Conservation (phyloP, 2,888 invertebrate species). For the Drosophila fungiperda region DNA sequence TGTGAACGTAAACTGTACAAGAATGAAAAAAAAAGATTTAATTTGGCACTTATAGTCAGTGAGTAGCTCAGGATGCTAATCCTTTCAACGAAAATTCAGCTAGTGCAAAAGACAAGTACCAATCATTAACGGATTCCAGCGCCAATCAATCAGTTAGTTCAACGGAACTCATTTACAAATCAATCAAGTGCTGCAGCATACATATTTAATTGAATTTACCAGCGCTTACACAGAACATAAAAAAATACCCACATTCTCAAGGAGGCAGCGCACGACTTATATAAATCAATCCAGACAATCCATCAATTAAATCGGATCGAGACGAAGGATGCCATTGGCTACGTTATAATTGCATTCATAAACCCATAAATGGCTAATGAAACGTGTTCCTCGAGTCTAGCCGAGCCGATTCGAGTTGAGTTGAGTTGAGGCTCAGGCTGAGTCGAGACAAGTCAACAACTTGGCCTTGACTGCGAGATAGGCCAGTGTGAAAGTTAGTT, state of each 20-base stretch:
- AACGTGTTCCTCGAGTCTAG: slow-evolving; percentile 38
- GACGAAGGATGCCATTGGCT: slow-evolving; percentile 5
- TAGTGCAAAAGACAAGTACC: neutral
- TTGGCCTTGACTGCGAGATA: slow-evolving; percentile 38
- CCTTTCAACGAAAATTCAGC: neutral
- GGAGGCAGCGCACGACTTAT: slow-evolving; percentile 20
- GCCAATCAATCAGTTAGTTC: slow-evolving; percentile 39
- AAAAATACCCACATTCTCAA: neutral
- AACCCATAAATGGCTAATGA: slow-evolving; percentile 63
- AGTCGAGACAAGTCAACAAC: slow-evolving; percentile 26
- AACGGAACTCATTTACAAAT: slow-evolving; percentile 47
- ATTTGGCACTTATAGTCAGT: neutral
- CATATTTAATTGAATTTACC: slow-evolving; percentile 44
- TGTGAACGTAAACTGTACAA: neutral
- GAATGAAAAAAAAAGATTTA: neutral
- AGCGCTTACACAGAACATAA: neutral
- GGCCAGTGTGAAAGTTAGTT: neutral
- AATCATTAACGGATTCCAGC: neutral
- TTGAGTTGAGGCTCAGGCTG: neutral
- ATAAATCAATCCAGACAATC: slow-evolving; percentile 67
- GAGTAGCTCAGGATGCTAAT: neutral
- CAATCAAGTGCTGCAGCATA: slow-evolving; percentile 47
- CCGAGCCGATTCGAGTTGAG: neutral
- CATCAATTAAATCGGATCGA: slow-evolving; percentile 64
- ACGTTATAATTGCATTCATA: slow-evolving; percentile 63